Base-by-base conservation (phyloP, 2,113 vertebrate genomes). In the Coturnix japonica region DNA sequence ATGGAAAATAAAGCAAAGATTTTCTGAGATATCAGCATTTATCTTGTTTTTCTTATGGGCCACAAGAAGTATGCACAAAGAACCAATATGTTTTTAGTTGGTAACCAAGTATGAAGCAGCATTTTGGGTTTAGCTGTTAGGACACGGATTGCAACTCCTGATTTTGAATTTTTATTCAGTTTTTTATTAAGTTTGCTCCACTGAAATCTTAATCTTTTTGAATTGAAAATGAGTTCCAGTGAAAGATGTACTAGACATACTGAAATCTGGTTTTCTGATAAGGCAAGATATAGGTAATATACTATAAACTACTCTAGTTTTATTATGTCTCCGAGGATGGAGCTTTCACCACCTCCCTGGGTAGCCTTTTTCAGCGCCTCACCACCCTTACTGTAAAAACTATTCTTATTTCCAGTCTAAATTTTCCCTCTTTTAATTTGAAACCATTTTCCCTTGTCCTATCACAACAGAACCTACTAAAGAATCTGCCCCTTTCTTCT, bases 1-100 rank as follows among this genome's bases (percentile, higher is more conserved):
- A 22, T 63, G 63, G 59, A 79, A 89, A 96, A 95, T 95, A 96
- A 95, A 96, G 44, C 69, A 71, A 89, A 94, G 75, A 91, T 89
- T 95, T 95, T 95, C 73, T 71, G 86, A 93, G 44, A 89, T 63
- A 79, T 28, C 63, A 39, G 59, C 54, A 79, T 88, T 79, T 53
- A 81, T 69, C 86, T 81, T 4, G 2, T 54, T 90, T 91, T 88
- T 93, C 53, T 93, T 86, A 77, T 8, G 0, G 65, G 70, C 84
- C 71, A 61, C 23, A 64, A 56, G 41, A 89, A 3, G 4, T 64
- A 43, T 1, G 2, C 4, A 1, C 61, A 53, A 94, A 75, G 61
- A 64, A 60, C 17, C 9, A 39, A 0, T 11, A 21, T 13, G 14
- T 57, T 66, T 63, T 81, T 69, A 37, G 63, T 61, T 57, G 35